These are phyloP conservation scores for Saccostrea glomerata DNA, from an alignment of 1,140 invertebrate species.

Conservation along the genomic window DNA sequence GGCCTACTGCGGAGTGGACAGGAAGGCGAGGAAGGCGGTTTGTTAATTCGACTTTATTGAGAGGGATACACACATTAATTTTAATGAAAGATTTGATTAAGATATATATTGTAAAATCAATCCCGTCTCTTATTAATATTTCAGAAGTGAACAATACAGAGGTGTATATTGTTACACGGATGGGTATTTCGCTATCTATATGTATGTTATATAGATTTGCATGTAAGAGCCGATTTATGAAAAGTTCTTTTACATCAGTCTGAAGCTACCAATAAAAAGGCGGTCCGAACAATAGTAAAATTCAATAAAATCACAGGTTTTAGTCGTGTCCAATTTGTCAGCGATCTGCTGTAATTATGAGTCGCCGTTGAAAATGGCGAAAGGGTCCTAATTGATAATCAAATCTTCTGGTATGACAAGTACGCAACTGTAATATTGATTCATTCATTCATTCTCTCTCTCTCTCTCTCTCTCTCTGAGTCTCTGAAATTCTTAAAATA, in stretches of 20 bases:
- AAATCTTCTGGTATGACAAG: slow-evolving; percentile 38
- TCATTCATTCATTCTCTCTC: background rate
- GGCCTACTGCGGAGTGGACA: background rate
- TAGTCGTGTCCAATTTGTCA: slow-evolving; percentile 35
- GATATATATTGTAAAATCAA: slow-evolving; percentile 35
- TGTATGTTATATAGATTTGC: slow-evolving; percentile 28
- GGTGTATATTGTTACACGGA: slow-evolving; percentile 19
- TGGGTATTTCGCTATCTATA: background rate
- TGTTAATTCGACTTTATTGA: slow-evolving; percentile 18
- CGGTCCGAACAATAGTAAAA: slow-evolving; percentile 24
- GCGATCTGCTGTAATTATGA: slow-evolving; percentile 35
- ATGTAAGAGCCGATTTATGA: slow-evolving; percentile 25
- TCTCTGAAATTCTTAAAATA: background rate
- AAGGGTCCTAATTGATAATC: slow-evolving; percentile 36
- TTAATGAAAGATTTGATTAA: slow-evolving; percentile 29
- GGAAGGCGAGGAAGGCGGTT: background rate
- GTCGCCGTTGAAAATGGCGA: slow-evolving; percentile 29
- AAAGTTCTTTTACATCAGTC: background rate
- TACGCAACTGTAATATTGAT: slow-evolving; percentile 21
- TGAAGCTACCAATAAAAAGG: slow-evolving; percentile 16
- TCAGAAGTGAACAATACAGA: slow-evolving; percentile 24
- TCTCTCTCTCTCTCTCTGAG: no score
- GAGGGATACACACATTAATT: slow-evolving; percentile 33
- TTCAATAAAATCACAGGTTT: slow-evolving; percentile 37
- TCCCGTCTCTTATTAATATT: slow-evolving; percentile 32